A percentile compares a stretch with the other conserved stretches of the same genome.
Conservation (phyloP, 1,140 invertebrate species). For the Zophobas morio region DNA sequence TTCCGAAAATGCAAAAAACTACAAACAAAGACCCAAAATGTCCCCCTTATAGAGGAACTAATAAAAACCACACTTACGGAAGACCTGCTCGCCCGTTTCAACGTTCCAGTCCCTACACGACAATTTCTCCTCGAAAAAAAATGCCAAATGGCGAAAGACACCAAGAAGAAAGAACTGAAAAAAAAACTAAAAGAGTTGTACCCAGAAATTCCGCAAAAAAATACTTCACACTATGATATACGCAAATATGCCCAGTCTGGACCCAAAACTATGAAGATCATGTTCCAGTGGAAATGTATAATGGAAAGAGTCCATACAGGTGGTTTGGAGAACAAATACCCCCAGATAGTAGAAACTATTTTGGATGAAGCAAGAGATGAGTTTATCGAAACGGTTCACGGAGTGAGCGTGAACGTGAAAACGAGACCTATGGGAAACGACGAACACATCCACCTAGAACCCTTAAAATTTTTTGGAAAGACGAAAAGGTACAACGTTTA, state of each 20-base stretch:
- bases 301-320: constrained; percentile 52
- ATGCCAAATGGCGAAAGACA: constrained; percentile 55
- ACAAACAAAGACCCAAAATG: background rate
- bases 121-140: constrained; percentile 58
- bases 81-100: constrained; percentile 59
- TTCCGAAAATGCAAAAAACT: constrained; percentile 27
- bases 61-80: constrained; percentile 55
- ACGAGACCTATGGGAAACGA: constrained; percentile 51
- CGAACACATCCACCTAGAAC: constrained; percentile 52
- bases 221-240: constrained; percentile 57
- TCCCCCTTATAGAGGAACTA: constrained; percentile 51
- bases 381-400: constrained; percentile 55
- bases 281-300: constrained; percentile 56
- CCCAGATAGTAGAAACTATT: constrained; percentile 49
- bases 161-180: constrained; percentile 61
- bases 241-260: constrained; percentile 55
- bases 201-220: constrained; percentile 58
- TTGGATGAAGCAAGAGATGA: constrained; percentile 52
- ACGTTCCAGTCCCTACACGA: constrained; percentile 57
- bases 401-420: constrained; percentile 58
- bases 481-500: constrained; percentile 74
- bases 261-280: constrained; percentile 58
- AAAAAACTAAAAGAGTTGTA: constrained; percentile 57
- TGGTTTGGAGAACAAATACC: constrained; percentile 50
- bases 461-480: constrained; percentile 73